Conservation (phyloP, 35 echinoderm and acorn worm genomes). For the Hemicentrotus pulcherrimus region DNA sequence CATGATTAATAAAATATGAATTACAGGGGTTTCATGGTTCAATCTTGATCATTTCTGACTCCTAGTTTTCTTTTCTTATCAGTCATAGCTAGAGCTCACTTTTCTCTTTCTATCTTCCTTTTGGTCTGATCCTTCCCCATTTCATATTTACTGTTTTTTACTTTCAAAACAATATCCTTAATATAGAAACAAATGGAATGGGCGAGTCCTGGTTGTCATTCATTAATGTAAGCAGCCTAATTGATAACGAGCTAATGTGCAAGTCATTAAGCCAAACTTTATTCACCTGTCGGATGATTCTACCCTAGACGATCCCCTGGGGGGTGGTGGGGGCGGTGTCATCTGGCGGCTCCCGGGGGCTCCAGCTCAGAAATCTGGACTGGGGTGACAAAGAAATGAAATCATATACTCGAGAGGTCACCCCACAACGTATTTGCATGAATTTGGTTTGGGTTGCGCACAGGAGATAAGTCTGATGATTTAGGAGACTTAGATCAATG, state of each 20-base stretch:
- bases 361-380: not conserved
- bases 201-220: not conserved
- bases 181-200: not conserved
- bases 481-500: not conserved
- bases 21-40: too few species aligned
- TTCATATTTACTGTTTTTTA: not conserved
- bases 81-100: not conserved
- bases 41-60: too few species aligned
- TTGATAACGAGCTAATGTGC: constrained; percentile 18
- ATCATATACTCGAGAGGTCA: not conserved
- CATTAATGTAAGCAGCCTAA: not conserved
- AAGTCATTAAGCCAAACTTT: not conserved
- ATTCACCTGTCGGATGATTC: not conserved
- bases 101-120: not conserved
- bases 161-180: not conserved
- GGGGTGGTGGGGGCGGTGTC: not conserved
- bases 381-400: constrained; percentile 18
- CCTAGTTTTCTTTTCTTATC: not conserved
- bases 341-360: not conserved
- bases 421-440: not conserved
- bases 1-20: too few species aligned
- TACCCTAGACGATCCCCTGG: not conserved
- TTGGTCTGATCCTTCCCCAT: not conserved
- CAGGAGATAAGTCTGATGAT: not conserved
- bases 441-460: not conserved